Evolutionary conservation across 1,140 invertebrate genomes (phyloP), one percentile per base, ranked within the genome.

Genomic region (Zaprionus tsacasi): DNA sequence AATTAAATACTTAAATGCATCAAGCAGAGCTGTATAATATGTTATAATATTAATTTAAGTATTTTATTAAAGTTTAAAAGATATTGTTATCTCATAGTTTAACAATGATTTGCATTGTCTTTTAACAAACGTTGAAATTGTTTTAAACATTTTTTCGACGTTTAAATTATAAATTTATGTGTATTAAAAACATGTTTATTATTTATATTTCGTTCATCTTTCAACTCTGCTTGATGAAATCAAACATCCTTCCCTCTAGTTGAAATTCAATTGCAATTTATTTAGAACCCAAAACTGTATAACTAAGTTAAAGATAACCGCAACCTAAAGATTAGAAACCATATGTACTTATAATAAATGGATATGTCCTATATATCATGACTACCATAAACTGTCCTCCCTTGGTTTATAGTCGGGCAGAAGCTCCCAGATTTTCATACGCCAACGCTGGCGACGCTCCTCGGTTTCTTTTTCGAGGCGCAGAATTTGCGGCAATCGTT

Each of bases 341-440:
- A 35, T n/a, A 27, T 25, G 12, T 17, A 35, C 43, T 61, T 63
- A 70, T 8, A 61, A 70, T 38, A 48, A 70, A 58, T 38, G 15
- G 60, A 52, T 76, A 48, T 27, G 93, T 54, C 0, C 91, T 30
- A n/a, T 40, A 30, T 55, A 17, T 50, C 4, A 8, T 38, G 6
- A 17, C 64, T 89, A 89, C 85, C 85, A 89, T 10, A 89, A 58
- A 40, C 85, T 90, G 17, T 89, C 81, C 61, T 94, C 93, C 21
- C 78, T 57, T 3, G 95, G 94, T 35, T 92, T 93, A 79, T 95
- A 96, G 83, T 96, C 95, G 3, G 95, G 95, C 40, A 96, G 87
- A 21, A 96, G 93, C 91, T 95, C 94, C 89, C 94, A 93, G 11
- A 96, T 95, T 92, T 95, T 95, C 79, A 94, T 88, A 35, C 95